Base-by-base conservation (phyloP, 1,140 invertebrate species). In the Ceratosolen solmsi region DNA sequence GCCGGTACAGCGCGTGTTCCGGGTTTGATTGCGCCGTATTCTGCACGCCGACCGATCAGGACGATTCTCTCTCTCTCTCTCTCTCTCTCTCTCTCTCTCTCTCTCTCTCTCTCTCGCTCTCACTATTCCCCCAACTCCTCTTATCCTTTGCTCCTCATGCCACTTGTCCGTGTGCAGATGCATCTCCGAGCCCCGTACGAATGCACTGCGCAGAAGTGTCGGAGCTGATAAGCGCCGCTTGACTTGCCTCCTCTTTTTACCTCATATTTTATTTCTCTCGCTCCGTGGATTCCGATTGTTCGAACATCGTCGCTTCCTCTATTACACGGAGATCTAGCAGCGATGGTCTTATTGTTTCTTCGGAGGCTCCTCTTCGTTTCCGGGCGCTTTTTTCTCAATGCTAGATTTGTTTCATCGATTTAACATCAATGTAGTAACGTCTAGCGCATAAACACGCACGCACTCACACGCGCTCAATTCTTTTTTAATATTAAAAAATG, bases 21-120 rank as follows among this genome's bases (percentile, higher is more conserved):
- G 86, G 87, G 86, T 88, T 84, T 85, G 87, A 89, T 87, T 87
- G 88, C 86, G 38, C 86, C 84, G 71, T 84, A 86, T 85, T 86
- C 82, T 81, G 65, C 63, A 17, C 60, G 73, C 82, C 20, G 13
- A 65, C 27, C 60, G 27, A 65, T 65, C 60, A 11, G 30, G 60
- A 13, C 13, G 27, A 65, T 65, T 65, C 33, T 65, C 60, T 65
- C 60, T 22, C 20, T 38, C 33, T 36, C 51, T 54, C 49, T 33
- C 51, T 36, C 30, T 51, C 33, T 22, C 36, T 11, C 11, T 25
- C 27, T 70, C 8, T n/a, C 17, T 27, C 27, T 25, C 20, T 25
- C 20, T 30, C 58, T 63, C 58, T 63, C 25, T 30, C 25, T 63
- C 58, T 30, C 58, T 25, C 58, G 3, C 58, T 63, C 58, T 27